These are phyloP conservation scores for Papilio protenor DNA, from an alignment of 2,888 invertebrate species.

Conservation along the genomic window DNA sequence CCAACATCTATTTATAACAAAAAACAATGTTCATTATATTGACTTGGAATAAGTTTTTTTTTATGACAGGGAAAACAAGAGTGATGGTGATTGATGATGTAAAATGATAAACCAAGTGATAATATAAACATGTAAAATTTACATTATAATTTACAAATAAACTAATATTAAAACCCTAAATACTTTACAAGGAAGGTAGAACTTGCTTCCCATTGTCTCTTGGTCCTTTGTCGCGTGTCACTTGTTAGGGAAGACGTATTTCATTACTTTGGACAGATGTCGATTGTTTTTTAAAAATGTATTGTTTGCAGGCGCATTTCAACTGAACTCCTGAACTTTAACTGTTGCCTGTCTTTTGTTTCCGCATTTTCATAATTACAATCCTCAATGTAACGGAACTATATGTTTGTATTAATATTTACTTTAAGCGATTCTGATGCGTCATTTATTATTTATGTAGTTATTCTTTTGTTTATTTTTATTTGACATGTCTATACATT, in stretches of 20 bases:
- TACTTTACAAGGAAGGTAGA: neutral
- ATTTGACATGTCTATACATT: neutral
- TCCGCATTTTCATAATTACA: neutral
- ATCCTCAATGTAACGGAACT: neutral
- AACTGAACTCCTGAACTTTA: slow-evolving; percentile 20
- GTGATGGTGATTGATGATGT: neutral
- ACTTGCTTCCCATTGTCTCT: slow-evolving; percentile 8
- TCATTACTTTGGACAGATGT: slow-evolving; percentile 17
- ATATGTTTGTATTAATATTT: neutral
- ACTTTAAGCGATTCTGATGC: no score
- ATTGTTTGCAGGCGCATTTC: neutral
- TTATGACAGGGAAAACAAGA: neutral
- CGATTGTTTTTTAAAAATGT: slow-evolving; percentile 14
- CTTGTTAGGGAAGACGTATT: neutral
- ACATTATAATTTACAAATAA: neutral
- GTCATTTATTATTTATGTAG: neutral
- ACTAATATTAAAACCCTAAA: no score
- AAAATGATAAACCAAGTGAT: neutral
- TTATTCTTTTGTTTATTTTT: neutral
- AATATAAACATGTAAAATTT: neutral
- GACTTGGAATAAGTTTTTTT: neutral
- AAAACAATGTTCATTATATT: slow-evolving; percentile 8
- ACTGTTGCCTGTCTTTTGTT: neutral
- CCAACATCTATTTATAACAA: neutral
- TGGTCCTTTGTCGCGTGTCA: slow-evolving; percentile 2